Conservation (phyloP, 2,797 vertebrate genomes). For the Psittacula echo region DNA sequence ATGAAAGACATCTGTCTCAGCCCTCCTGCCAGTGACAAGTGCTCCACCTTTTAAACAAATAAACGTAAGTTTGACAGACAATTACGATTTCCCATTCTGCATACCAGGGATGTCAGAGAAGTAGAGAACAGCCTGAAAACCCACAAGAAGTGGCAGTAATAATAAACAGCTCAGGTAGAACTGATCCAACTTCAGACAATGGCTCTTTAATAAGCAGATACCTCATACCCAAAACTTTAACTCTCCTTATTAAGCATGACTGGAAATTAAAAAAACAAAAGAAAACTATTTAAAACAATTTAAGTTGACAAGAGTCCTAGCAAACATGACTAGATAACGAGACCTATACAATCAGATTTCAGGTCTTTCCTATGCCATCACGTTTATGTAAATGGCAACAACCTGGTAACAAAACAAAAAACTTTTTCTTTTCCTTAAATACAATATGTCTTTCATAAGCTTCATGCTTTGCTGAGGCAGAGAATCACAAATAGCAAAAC, state of each 20-base stretch:
- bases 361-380: neutral
- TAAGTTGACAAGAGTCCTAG: neutral
- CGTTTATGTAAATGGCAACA: neutral
- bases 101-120: neutral
- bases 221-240: neutral
- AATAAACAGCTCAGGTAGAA: neutral
- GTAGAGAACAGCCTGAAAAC: neutral
- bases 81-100: neutral
- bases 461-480: neutral
- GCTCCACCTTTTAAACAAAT: constrained; percentile 10
- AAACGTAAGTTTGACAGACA: neutral
- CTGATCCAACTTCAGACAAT: neutral
- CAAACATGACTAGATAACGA: neutral
- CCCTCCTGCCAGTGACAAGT: neutral
- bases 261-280: neutral
- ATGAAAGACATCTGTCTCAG: neutral
- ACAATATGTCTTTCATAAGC: neutral
- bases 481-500: neutral
- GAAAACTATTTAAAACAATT: neutral
- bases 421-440: neutral
- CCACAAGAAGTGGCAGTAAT: neutral
- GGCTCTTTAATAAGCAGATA: neutral
- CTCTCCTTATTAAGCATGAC: neutral
- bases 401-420: neutral
- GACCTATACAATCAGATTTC: neutral